A percentile compares a stretch with the other conserved stretches of the same genome.
These are phyloP conservation scores for Pissodes strobi DNA, from an alignment of 1,140 invertebrate species.

Conservation along the genomic window DNA sequence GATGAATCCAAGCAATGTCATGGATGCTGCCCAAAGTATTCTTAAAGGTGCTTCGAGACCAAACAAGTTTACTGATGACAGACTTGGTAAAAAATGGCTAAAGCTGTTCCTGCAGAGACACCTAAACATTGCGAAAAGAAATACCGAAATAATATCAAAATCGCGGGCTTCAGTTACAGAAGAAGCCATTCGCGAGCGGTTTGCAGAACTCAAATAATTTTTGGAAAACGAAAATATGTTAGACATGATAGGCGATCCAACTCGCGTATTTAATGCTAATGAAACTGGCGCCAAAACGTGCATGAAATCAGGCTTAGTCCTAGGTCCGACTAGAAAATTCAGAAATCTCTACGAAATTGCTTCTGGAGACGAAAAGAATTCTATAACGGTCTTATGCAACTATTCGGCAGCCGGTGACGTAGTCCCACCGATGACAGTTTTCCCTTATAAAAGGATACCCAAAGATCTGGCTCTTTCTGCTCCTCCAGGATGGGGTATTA, in stretches of 20 bases:
- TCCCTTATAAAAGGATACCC: conserved; percentile 42
- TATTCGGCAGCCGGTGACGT: conserved; percentile 51
- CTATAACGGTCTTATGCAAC: conserved; percentile 51
- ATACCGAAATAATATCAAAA: conserved; percentile 21
- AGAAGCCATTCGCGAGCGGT: conserved; percentile 12
- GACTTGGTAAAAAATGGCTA: conserved; percentile 26
- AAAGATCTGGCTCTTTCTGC: conserved; percentile 42
- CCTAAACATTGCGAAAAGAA: conserved; percentile 8
- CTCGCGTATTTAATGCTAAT: conserved; percentile 52
- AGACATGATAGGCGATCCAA: conserved; percentile 44
- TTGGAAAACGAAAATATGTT: too few relatives aligned
- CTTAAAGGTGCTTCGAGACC: conserved; percentile 6
- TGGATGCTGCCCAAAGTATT: conserved; percentile 21
- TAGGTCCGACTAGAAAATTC: conserved; percentile 39
- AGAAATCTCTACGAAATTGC: conserved; percentile 44
- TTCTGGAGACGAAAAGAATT: conserved; percentile 46
- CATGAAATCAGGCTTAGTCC: conserved; percentile 44
- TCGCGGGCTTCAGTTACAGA: conserved; percentile 21
- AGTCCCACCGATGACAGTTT: conserved; percentile 45
- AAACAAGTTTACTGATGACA: conserved; percentile 8
- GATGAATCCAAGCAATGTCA: conserved; percentile 26
- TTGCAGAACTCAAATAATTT: conserved; percentile 3
- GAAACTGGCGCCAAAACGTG: conserved; percentile 51
- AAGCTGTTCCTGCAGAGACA: too few relatives aligned
- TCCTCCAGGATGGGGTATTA: conserved; percentile 51